Percentiles rank a stretch among this genome's conserved stretches.
These are phyloP conservation scores for Cranoglanis bouderius DNA, from an alignment of 2,113 vertebrate genomes.

Conservation along the genomic window DNA sequence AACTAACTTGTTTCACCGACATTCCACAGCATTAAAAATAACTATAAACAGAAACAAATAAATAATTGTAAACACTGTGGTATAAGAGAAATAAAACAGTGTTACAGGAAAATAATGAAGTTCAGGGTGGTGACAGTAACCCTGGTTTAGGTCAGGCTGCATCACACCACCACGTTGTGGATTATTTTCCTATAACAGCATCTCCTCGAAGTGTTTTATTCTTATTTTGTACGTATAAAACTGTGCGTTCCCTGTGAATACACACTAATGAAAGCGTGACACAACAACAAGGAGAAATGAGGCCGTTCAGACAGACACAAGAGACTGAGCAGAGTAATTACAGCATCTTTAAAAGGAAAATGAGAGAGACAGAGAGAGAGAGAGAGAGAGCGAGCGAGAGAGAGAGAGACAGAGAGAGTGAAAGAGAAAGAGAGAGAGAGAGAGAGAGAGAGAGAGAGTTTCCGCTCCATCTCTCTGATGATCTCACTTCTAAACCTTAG, in stretches of 20 bases:
- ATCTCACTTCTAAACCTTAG: not conserved
- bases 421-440: not conserved
- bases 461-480: not conserved
- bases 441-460: not conserved
- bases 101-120: not conserved
- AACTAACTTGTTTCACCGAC: not conserved
- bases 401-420: not conserved
- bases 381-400: not conserved
- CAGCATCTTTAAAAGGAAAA: constrained; percentile 6
- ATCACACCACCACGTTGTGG: not conserved
- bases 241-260: not conserved
- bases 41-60: not conserved
- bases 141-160: not conserved
- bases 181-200: not conserved
- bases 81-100: not conserved
- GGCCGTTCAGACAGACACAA: not conserved
- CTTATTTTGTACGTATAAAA: not conserved
- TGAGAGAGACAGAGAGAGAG: not conserved
- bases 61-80: not conserved
- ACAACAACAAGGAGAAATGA: not conserved
- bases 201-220: not conserved
- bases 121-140: not conserved
- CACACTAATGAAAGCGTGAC: not conserved
- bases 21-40: not conserved
- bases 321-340: constrained; percentile 25